Evolutionary conservation across 2,113 vertebrate species (phyloP).

Genomic region (Zootoca vivipara): DNA sequence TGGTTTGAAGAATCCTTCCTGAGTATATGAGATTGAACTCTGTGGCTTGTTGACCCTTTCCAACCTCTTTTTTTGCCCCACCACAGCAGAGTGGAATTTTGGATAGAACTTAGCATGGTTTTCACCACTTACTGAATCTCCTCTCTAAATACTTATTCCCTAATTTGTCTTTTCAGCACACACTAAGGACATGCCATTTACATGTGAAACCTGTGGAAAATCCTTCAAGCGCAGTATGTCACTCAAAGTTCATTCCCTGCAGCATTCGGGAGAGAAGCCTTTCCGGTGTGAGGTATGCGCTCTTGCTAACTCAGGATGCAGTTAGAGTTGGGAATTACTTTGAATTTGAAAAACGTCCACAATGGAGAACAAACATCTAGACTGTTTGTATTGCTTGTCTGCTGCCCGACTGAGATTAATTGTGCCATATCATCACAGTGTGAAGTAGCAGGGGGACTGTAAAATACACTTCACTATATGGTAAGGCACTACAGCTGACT

Average conservation of each 20-base stretch:
- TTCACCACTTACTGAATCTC: background rate
- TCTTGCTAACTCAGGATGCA: background rate
- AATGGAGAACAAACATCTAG: background rate
- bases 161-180: conserved; percentile 81
- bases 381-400: background rate
- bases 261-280: conserved; percentile 97
- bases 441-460: background rate
- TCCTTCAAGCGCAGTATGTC: conserved; percentile 99
- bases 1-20: background rate
- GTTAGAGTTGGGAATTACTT: background rate
- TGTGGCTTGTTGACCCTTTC: background rate
- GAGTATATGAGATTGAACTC: background rate
- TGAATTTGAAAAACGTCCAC: background rate
- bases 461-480: background rate
- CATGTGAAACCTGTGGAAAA: conserved; percentile 98
- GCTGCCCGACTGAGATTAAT: background rate
- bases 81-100: background rate
- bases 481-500: background rate
- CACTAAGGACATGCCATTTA: conserved; percentile 99
- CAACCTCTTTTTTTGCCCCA: no score
- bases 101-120: background rate
- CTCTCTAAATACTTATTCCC: background rate
- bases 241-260: conserved; percentile 96
- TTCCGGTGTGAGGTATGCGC: conserved; percentile 91
- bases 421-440: background rate